phyloP scores from a whole-genome alignment of 1,140 invertebrate species.

The Euura lappo region DNA sequence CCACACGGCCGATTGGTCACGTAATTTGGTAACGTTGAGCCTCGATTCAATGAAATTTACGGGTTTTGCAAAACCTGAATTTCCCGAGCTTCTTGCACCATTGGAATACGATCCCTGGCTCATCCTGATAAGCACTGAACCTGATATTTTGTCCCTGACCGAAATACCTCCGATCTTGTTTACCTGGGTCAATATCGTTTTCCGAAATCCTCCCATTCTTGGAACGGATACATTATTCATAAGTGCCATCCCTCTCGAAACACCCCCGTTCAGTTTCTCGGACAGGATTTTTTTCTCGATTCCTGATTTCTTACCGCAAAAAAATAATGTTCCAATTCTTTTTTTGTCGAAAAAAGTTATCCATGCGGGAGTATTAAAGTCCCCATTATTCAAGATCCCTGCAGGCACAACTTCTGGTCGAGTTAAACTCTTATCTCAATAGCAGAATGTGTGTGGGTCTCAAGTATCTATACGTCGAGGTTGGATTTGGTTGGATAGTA shows the following conservation, averaged over 20 bases:
- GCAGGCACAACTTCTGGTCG: not conserved
- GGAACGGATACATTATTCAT: conserved; percentile 4
- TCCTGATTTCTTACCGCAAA: no score
- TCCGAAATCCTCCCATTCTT: no score
- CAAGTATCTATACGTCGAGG: not conserved
- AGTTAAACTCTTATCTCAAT: not conserved
- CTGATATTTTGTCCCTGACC: no score
- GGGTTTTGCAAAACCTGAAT: no score
- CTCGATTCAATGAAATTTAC: not conserved
- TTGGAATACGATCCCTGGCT: no score
- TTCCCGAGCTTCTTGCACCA: no score
- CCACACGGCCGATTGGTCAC: not conserved
- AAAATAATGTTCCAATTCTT: not conserved
- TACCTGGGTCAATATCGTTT: no score
- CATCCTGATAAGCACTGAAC: no score
- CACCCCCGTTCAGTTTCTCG: not conserved
- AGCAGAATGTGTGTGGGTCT: not conserved
- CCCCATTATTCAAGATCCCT: not conserved
- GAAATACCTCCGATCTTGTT: no score
- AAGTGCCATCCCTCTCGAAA: not conserved
- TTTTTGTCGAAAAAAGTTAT: not conserved
- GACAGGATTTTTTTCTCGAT: not conserved
- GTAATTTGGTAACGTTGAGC: not conserved
- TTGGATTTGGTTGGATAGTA: conserved; percentile 25
- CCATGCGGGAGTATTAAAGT: no score